Evolutionary conservation across 1,140 invertebrate species (phyloP).

Genomic region (Leptinotarsa texana): DNA sequence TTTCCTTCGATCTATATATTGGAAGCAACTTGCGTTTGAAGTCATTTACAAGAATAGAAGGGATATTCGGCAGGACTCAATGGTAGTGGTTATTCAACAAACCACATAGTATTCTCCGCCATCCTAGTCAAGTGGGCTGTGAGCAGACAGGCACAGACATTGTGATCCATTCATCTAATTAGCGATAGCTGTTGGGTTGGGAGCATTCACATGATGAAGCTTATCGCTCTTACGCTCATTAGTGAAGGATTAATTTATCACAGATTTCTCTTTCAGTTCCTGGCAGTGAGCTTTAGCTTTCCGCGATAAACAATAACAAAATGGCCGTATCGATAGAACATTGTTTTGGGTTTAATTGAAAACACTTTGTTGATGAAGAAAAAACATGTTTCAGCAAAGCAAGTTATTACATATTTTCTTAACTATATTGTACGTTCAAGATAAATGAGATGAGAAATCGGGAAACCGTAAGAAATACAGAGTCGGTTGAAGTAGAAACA

Average conservation of each 20-base stretch:
- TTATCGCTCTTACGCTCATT: constrained; percentile 55
- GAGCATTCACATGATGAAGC: constrained; percentile 50
- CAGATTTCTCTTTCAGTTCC: constrained; percentile 25
- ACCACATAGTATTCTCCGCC: constrained; percentile 41
- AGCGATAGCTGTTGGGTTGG: constrained; percentile 49
- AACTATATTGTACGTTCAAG: too few relatives aligned
- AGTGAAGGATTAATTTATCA: constrained; percentile 48
- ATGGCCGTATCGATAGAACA: constrained; percentile 7
- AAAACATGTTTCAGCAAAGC: too few relatives aligned
- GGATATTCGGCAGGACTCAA: constrained; percentile 32
- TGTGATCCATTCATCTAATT: constrained; percentile 54
- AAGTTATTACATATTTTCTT: too few relatives aligned
- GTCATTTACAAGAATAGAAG: not conserved
- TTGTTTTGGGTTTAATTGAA: not conserved
- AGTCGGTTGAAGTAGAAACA: too few relatives aligned
- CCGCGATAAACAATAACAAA: constrained; percentile 31
- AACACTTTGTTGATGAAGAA: not conserved
- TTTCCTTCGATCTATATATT: too few relatives aligned
- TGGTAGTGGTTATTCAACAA: constrained; percentile 45
- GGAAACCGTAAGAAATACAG: too few relatives aligned
- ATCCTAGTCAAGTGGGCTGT: constrained; percentile 46
- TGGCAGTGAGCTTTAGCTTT: not conserved
- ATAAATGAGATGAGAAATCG: too few relatives aligned
- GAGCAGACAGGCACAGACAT: constrained; percentile 35
- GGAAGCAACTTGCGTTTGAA: too few relatives aligned